Base-by-base conservation (phyloP, 2,888 invertebrate genomes). In the Hecatera dysodea region DNA sequence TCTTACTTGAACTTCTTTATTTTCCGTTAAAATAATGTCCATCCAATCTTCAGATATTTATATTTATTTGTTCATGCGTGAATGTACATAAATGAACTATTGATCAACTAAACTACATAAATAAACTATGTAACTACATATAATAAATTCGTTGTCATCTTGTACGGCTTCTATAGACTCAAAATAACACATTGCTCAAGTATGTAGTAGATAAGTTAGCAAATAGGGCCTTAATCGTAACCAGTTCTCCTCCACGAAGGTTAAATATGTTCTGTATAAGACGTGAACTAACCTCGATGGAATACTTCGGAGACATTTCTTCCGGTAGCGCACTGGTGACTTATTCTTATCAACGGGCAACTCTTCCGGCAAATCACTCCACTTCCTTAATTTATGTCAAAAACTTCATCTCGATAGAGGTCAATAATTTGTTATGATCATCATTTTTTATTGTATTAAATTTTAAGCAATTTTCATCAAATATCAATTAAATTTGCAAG, bases 351-450 rank as follows among this genome's bases (percentile, higher is more conserved):
- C 73, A 80, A 65, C 74, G 7, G 46, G 0, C 39, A 29, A 74
- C 50, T 85, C 89, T 92, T 93, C 92, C 93, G 91, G 87, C 86
- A 88, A 84, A 82, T 80, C 74, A 75, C 75, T 85, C 72, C 69
- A 61, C 72, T 44, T 73, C 72, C 75, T 81, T 69, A 65, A 91
- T 89, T 87, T 87, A 89, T 91, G 91, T 91, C 92, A 93, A 92
- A 91, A 92, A 81, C 91, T 90, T 83, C 82, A 78, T 81, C 81
- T 75, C 72, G 67, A 75, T 50, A 78, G 62, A 77, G 74, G 78
- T 72, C 72, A 81, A 61, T 71, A 77, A 57, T 79, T 72, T 80
- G 70, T 68, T 75, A 71, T 60, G 39, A 56, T 50, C 42, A 67
- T 65, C 22, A 2, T 56, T 36, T 39, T 56, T 59, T 17, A 72